A percentile compares a stretch with the other conserved stretches of the same genome.
phyloP scores from a whole-genome alignment of 2,797 vertebrate species.

The Avahi laniger region DNA sequence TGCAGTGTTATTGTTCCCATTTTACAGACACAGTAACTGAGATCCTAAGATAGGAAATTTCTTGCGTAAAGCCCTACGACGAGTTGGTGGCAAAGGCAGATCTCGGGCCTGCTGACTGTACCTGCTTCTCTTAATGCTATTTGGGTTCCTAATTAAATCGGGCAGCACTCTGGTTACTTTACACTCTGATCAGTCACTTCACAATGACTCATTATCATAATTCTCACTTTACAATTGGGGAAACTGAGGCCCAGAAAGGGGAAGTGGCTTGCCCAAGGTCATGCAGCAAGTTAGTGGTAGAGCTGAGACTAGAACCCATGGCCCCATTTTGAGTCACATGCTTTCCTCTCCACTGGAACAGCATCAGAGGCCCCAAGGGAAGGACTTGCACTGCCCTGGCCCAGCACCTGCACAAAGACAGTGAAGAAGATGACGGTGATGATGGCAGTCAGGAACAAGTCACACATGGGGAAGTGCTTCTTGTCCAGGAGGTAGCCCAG shows the following conservation, averaged over 20 bases:
- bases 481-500: conserved; percentile 92
- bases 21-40: neutral
- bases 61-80: neutral
- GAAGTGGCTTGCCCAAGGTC: neutral
- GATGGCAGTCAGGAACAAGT: conserved; percentile 97
- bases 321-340: neutral
- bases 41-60: neutral
- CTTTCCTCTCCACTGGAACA: neutral
- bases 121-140: neutral
- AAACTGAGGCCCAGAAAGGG: neutral
- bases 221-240: neutral
- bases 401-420: conserved; percentile 94
- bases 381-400: neutral
- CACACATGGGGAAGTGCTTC: conserved; percentile 87
- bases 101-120: neutral
- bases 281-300: neutral
- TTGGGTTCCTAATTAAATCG: neutral
- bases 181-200: neutral
- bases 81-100: neutral
- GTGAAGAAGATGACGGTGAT: conserved; percentile 99
- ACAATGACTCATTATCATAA: neutral
- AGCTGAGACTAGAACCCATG: neutral
- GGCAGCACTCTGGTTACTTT: neutral
- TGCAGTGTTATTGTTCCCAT: neutral
- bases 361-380: neutral